phyloP scores from a whole-genome alignment of 2,113 vertebrate genomes.

The Lampris incognitus region DNA sequence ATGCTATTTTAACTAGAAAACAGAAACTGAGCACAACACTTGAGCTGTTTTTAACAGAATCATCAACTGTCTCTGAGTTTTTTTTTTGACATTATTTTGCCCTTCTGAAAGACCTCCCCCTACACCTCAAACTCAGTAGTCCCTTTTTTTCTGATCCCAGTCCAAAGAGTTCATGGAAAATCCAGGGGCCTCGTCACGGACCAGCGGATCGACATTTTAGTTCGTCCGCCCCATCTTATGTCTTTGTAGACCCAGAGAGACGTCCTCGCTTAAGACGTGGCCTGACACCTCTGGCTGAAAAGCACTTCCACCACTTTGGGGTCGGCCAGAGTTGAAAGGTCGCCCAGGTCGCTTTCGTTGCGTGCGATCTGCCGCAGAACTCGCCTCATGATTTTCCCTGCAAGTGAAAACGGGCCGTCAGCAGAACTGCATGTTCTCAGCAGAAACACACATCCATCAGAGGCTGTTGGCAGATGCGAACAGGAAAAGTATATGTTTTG shows the following conservation, averaged over 20 bases:
- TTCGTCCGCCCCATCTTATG: slow-evolving; percentile 20
- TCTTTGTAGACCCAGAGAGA: background rate
- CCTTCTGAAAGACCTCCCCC: background rate
- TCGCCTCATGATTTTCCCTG: slow-evolving; percentile 87
- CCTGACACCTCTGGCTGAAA: slow-evolving; percentile 82
- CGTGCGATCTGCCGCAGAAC: slow-evolving; percentile 84
- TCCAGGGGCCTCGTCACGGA: slow-evolving; percentile 9
- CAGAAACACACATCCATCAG: too few species aligned
- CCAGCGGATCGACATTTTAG: slow-evolving; percentile 3
- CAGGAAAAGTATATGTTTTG: too few species aligned
- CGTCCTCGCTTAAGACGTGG: slow-evolving; percentile 70
- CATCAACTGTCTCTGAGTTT: background rate
- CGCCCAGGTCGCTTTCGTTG: slow-evolving; percentile 84
- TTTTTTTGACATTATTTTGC: background rate
- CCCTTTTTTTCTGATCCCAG: slow-evolving; percentile 10
- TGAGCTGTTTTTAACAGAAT: background rate
- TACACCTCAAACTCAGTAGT: background rate
- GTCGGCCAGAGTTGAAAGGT: slow-evolving; percentile 85
- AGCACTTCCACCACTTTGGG: slow-evolving; percentile 84
- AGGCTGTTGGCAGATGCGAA: too few species aligned
- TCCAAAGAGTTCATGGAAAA: slow-evolving; percentile 8
- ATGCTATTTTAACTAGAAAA: background rate
- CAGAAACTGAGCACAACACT: background rate
- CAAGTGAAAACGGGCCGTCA: background rate
- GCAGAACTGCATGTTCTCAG: background rate